Evolutionary conservation across 1,140 invertebrate species (phyloP), one percentile per base, ranked within the genome.

Genomic region (Drosophila takahashii): DNA sequence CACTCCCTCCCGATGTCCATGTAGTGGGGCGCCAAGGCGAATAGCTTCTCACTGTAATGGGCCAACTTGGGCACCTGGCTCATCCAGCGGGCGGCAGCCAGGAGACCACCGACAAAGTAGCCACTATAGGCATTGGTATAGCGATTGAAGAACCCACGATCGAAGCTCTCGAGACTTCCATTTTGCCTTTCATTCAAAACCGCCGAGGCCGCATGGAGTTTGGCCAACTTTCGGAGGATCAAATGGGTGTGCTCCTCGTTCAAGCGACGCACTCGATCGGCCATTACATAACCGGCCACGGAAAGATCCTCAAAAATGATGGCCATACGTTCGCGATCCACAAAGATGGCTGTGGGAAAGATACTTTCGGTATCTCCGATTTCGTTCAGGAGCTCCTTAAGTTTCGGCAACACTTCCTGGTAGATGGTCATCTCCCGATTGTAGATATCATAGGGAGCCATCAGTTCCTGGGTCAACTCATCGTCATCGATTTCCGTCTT

Each of bases 131-230:
- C 77, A 42, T 92, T 79, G 0, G 91, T 92, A 36, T 92, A 78
- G 0, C 59, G 65, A 45, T 92, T 92, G 13, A 92, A 91, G 51
- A 92, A 81, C 0, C 91, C 91, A 0, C 91, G 73, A 69, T 92
- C 91, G 27, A 77, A 92, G 8, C 48, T 52, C 52, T 91, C 87
- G 4, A 92, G 47, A 13, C 27, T 50, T 10, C 81, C 69, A 0
- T 48, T 51, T 6, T 77, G 42, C n/a, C 84, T 76, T 47, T 92
- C 87, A 59, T 92, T 91, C 1, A 92, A 29, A 0, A 90, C 81
- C 0, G 87, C 84, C 0, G 94, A 94, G 2, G 92, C 81, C 0
- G 94, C 94, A 72, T 95, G 95, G 77, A 95, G 93, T 71, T 90
- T 93, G 1, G 93, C 94, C 58, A 95, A 61, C 61, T 94, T 93